Evolutionary conservation across 2,113 vertebrate species (phyloP), one percentile per base, ranked within the genome.

Genomic region (Proteles cristata): DNA sequence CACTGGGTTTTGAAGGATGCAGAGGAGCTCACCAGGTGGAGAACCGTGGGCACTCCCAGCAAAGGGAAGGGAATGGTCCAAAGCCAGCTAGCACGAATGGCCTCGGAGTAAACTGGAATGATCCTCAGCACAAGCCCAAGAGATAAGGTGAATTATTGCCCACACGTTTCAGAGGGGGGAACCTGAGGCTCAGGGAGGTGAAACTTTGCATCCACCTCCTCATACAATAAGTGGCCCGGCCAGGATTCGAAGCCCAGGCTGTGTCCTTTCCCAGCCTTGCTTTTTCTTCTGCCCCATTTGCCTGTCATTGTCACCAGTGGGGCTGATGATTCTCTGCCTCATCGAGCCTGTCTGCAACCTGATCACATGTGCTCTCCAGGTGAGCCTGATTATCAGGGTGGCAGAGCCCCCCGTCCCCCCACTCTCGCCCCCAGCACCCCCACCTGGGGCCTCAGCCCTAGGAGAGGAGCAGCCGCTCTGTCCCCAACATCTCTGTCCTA

Each of bases 291-390:
- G 1, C 17, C 39, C 16, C 19, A 1, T 69, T 68, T n/a, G 26
- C 50, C 55, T 79, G 80, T 39, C 28, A 7, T 15, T 65, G 45
- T 66, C 45, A 73, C 39, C 61, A 23, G 6, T 1, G 26, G 11
- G 28, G 6, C 26, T 77, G 43, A 35, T 39, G 45, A 45, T 7
- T 43, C 63, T 21, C 79, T 2, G 50, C 15, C 26, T 4, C 50
- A 55, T 53, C n/a, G 33, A 39, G 25, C 73, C 82, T 77, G 26
- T 31, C 63, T 53, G 53, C 53, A 28, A 1, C 11, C 15, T 63
- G 53, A 26, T 15, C 50, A 0, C 9, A 7, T 11, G 28, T 48
- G 19, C 2, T 39, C 39, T 39, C 39, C 0, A 39, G 39, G 39
- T 39, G 39, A 39, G 39, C 39, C 39, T 39, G 39, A 39, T 39